Evolutionary conservation across 2,113 vertebrate genomes (phyloP), one percentile per base, ranked within the genome.

Genomic region (Micronycteris hirsuta): DNA sequence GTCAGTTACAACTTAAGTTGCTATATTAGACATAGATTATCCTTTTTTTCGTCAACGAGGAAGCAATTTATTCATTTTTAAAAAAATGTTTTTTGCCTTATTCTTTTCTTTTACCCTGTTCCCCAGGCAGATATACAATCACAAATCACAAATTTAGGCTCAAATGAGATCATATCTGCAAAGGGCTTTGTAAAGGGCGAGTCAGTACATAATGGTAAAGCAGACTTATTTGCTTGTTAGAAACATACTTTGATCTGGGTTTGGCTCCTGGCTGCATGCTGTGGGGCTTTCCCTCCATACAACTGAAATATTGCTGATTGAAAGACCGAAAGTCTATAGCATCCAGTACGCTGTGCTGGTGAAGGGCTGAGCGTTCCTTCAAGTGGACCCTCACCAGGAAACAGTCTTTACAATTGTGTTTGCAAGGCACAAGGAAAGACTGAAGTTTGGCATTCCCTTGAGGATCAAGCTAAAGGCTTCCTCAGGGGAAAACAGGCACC

Each of bases 11-110:
- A 96, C 91, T 96, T 93, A 95, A n/a, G 91, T 85, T 97, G 94
- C 89, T 97, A 98, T 98, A 98, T 98, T 95, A 97, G 97, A 97
- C 97, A 97, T 92, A 98, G 97, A 97, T 92, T 93, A 96, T 89
- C 86, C 89, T 89, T 96, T 92, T 96, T 95, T 94, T 86, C 81
- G 97, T 91, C 96, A 96, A 93, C 45, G 56, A 96, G 97, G 97
- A 98, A 93, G 17, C 63, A 91, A 98, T 98, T 97, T 97, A 97
- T 96, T 97, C 86, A 97, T 97, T 96, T 96, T 98, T 96, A 92
- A 91, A 97, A 97, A 98, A 97, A 84, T 96, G 96, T 88, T 96
- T 88, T 65, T 36, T 81, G 45, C 14, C 91, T 84, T 93, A 96
- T 28, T 98, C 33, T 95, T 74, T 74, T 71, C 87, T 86, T 91